Percentiles rank a stretch among this genome's conserved stretches.
Conservation (phyloP, 2,888 invertebrate species). For the Ennomos fuscantarius region DNA sequence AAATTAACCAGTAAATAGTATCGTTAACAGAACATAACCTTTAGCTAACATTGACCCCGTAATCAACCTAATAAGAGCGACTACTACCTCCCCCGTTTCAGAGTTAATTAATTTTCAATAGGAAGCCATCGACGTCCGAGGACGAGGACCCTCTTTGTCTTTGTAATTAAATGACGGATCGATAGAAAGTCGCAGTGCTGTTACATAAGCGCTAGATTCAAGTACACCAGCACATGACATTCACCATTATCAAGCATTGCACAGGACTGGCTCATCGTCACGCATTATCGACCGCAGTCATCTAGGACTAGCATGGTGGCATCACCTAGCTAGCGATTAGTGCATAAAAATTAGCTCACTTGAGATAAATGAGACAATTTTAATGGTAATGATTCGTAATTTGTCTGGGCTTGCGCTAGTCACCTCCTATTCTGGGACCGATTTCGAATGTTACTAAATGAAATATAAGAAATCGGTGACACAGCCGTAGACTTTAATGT, state of each 20-base stretch:
- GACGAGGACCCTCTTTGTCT: slow-evolving; percentile 36
- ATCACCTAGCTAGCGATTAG: slow-evolving; percentile 79
- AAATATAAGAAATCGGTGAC: slow-evolving; percentile 22
- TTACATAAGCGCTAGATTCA: slow-evolving; percentile 48
- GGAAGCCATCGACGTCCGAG: slow-evolving; percentile 35
- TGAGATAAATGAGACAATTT: slow-evolving; percentile 48
- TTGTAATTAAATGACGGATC: slow-evolving; percentile 35
- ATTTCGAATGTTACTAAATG: slow-evolving; percentile 58
- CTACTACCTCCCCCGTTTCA: slow-evolving; percentile 25
- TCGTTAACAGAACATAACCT: slow-evolving; percentile 44
- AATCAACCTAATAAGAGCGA: slow-evolving; percentile 36
- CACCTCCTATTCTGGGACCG: slow-evolving; percentile 73
- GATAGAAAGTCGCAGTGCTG: slow-evolving; percentile 36
- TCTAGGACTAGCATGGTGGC: slow-evolving; percentile 80
- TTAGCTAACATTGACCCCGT: slow-evolving; percentile 46
- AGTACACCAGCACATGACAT: slow-evolving; percentile 76
- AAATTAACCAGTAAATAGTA: slow-evolving; percentile 7
- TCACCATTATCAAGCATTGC: slow-evolving; percentile 79
- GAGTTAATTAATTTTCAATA: slow-evolving; percentile 43
- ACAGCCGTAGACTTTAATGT: slow-evolving; percentile 28
- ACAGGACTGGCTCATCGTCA: slow-evolving; percentile 79
- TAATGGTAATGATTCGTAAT: slow-evolving; percentile 57
- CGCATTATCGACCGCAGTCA: slow-evolving; percentile 74
- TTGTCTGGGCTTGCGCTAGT: slow-evolving; percentile 65
- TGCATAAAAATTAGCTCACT: slow-evolving; percentile 63